Conservation (phyloP, 2,113 vertebrate species). For the Psammodynastes pulverulentus region DNA sequence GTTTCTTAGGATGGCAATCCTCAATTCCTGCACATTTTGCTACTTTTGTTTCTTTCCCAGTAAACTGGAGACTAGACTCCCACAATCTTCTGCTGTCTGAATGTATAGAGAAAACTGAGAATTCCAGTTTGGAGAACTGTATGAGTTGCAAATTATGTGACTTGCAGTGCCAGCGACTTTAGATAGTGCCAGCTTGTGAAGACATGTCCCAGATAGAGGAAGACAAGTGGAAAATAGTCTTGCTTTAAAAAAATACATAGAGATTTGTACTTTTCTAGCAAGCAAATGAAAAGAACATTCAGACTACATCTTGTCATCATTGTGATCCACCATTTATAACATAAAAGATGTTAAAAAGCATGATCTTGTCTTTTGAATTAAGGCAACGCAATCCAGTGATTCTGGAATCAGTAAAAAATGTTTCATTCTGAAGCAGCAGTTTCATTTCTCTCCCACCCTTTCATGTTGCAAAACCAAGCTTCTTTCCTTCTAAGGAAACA, state of each 20-base stretch:
- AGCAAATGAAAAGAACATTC: too few species aligned
- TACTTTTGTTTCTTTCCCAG: not conserved
- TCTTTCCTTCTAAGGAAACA: not conserved
- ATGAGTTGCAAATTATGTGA: not conserved
- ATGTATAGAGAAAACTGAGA: not conserved
- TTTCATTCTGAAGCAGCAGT: not conserved
- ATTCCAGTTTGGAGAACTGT: not conserved
- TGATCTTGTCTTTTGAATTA: not conserved
- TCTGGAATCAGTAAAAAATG: not conserved
- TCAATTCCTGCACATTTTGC: not conserved
- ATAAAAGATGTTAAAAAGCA: not conserved
- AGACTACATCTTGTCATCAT: not conserved
- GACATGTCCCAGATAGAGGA: not conserved
- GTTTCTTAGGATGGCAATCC: not conserved
- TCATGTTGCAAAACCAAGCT: not conserved
- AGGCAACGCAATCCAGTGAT: not conserved
- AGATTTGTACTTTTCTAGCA: not conserved
- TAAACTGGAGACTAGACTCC: not conserved
- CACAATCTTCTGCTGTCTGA: not conserved
- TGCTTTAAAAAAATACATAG: not conserved
- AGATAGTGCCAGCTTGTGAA: not conserved
- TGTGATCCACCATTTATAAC: not conserved
- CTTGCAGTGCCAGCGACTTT: not conserved
- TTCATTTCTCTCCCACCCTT: not conserved
- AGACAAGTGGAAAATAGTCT: not conserved